Percentiles rank a stretch among this genome's conserved stretches.
These are phyloP conservation scores for Engraulis encrasicolus DNA, from an alignment of 2,113 vertebrate genomes.

Conservation along the genomic window DNA sequence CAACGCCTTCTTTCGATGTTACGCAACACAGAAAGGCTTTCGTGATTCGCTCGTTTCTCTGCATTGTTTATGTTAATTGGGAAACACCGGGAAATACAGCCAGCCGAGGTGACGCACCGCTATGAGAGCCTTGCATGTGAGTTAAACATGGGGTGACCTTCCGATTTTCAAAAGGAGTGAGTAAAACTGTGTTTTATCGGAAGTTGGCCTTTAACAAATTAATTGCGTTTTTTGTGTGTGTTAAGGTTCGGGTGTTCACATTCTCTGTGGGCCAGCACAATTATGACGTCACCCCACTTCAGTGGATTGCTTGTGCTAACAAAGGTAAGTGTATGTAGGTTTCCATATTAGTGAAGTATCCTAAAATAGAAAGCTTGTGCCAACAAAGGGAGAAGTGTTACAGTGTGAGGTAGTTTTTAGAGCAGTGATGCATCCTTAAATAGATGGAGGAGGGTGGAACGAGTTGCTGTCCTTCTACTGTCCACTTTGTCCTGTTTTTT, in stretches of 20 bases:
- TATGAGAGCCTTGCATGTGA: too few relatives aligned
- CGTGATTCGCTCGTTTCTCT: too few relatives aligned
- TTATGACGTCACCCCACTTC: slow-evolving; percentile 95
- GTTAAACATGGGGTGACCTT: too few relatives aligned
- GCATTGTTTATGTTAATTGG: too few relatives aligned
- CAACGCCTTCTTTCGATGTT: too few relatives aligned
- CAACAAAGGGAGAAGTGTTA: slow-evolving; percentile 87
- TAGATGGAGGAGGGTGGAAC: neutral
- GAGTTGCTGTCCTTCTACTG: neutral
- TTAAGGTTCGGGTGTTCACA: slow-evolving; percentile 87
- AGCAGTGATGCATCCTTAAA: neutral
- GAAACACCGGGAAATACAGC: too few relatives aligned
- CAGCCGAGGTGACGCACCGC: too few relatives aligned
- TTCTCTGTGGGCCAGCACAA: slow-evolving; percentile 99
- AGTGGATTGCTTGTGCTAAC: slow-evolving; percentile 98
- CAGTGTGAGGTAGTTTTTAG: too few relatives aligned
- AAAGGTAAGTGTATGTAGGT: slow-evolving; percentile 81
- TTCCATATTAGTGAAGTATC: neutral
- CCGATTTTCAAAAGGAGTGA: too few relatives aligned
- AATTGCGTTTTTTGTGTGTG: neutral
- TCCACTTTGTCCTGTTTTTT: neutral
- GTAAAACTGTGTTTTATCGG: too few relatives aligned
- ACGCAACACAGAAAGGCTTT: too few relatives aligned
- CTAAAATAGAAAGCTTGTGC: slow-evolving; percentile 90
- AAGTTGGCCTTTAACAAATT: neutral